Evolutionary conservation across 2,113 vertebrate species (phyloP), one percentile per base, ranked within the genome.

Genomic region (Oreochromis tanganicae): DNA sequence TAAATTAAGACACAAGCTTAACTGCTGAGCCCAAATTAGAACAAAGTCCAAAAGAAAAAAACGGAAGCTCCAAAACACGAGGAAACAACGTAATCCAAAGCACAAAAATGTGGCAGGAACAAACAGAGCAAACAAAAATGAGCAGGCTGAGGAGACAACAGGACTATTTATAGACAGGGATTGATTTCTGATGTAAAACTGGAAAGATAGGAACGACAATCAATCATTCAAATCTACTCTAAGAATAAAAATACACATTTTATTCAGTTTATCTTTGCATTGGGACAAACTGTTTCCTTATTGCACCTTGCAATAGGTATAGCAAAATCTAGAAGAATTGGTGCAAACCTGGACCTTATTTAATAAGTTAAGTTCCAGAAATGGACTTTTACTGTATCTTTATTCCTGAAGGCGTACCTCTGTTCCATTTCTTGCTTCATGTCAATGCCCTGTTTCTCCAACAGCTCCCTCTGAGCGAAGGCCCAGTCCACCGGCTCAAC

Each of bases 371-470:
- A 78, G 71, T 29, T 19, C 24, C 71, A 11, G 68, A 73, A 73
- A 73, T 29, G 6, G 16, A 32, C 16, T 32, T 78, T 78, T 78
- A 78, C 46, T 50, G 24, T 9, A 52, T 34, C 17, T 32, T n/a
- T n/a, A 34, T 52, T 78, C 27, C 73, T 78, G 46, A 78, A 78
- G 48, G 27, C 24, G 3, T 92, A 99, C 99, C 99, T 97, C 91
- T 99, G 98, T 82, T 99, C 98, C 99, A 99, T 99, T 94, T 99
- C 98, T 94, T 98, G 98, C 90, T 99, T 99, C 98, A 99, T 99
- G 95, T 99, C 98, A 0, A 99, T 99, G 92, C 99, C 99, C 92
- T 99, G 98, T 85, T 99, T 99, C 54, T 99, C 99, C 92, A 99
- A 96, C 86, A 99, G 96, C 94, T 99, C 98, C 1, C 98, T 96